phyloP scores from a whole-genome alignment of 2,888 invertebrate genomes.

The Leptarthrus brevirostris region DNA sequence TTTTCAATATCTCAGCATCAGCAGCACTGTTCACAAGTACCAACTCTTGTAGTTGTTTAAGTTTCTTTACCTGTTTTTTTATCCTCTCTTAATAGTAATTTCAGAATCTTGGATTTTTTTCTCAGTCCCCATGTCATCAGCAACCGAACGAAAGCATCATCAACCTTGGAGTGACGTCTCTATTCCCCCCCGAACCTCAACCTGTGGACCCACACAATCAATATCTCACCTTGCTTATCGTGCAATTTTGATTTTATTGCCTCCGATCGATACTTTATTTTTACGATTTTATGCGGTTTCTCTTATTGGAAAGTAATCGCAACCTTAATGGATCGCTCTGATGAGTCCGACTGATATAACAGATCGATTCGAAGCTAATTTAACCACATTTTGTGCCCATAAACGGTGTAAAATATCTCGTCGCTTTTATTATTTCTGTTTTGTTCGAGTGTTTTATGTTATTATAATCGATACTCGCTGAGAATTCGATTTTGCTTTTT shows the following conservation, averaged over 20 bases:
- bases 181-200: not conserved
- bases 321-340: constrained; percentile 41
- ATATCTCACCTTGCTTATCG: constrained; percentile 40
- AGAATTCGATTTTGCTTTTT: no score
- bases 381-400: constrained; percentile 43
- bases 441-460: constrained; percentile 12
- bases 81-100: not conserved
- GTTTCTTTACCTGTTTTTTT: constrained; percentile 13
- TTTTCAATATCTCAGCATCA: constrained; percentile 36
- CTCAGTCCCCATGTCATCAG: not conserved
- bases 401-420: constrained; percentile 39
- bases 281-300: constrained; percentile 36
- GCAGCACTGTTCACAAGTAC: not conserved
- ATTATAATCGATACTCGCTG: constrained; percentile 4
- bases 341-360: constrained; percentile 7
- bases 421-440: constrained; percentile 10
- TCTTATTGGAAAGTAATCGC: constrained; percentile 40
- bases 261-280: constrained; percentile 37
- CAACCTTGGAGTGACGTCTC: not conserved
- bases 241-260: constrained; percentile 37
- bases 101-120: constrained; percentile 9
- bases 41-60: constrained; percentile 3
- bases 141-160: not conserved
- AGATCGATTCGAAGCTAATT: constrained; percentile 37
- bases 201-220: constrained; percentile 2